Conservation (phyloP, 2,113 vertebrate genomes). For the Datnioides undecimradiatus region DNA sequence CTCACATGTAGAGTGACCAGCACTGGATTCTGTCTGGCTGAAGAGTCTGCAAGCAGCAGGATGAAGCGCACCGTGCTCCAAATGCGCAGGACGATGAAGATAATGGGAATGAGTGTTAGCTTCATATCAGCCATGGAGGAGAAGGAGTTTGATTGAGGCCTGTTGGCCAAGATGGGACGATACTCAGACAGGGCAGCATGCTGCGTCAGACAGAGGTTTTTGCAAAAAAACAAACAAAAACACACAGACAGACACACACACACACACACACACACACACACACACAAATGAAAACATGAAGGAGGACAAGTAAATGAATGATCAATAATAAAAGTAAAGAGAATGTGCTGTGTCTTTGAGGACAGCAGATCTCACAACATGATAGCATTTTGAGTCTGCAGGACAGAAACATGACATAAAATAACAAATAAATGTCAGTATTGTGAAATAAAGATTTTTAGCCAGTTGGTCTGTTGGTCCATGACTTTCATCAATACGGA, state of each 20-base stretch:
- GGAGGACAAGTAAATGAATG: background rate
- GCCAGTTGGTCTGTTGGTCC: background rate
- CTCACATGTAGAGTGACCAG: conserved; percentile 94
- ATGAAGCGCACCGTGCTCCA: conserved; percentile 96
- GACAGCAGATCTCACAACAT: background rate
- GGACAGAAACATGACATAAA: background rate
- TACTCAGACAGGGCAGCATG: conserved; percentile 93
- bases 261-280: too few relatives aligned
- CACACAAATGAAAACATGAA: background rate
- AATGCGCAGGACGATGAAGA: conserved; percentile 93
- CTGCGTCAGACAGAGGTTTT: conserved; percentile 73
- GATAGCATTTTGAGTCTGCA: background rate
- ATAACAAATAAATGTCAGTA: background rate
- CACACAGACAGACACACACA: too few relatives aligned
- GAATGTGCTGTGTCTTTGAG: background rate
- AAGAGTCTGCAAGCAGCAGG: conserved; percentile 88
- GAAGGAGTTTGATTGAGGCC: conserved; percentile 72
- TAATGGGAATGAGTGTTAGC: conserved; percentile 92
- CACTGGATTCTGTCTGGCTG: conserved; percentile 82
- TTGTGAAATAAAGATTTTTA: background rate
- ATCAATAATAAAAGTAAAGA: background rate
- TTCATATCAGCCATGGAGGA: conserved; percentile 90
- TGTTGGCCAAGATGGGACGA: conserved; percentile 88
- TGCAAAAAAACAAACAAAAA: background rate
- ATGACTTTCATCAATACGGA: background rate